A percentile compares a stretch with the other conserved stretches of the same genome.
Conservation (phyloP, 2,888 invertebrate species). For the Plebejus argus region DNA sequence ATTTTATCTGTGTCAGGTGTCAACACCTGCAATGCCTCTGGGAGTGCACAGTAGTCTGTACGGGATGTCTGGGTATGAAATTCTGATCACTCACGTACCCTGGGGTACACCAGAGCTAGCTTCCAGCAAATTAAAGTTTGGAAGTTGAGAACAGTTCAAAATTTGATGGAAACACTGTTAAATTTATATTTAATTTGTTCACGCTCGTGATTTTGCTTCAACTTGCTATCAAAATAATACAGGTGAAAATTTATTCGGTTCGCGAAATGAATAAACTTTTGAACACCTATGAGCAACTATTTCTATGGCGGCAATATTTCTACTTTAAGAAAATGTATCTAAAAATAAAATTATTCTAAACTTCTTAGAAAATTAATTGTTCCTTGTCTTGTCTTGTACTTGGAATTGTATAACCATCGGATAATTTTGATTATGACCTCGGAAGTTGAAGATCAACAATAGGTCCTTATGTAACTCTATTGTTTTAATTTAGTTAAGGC, state of each 20-base stretch:
- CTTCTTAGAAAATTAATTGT: too few species aligned
- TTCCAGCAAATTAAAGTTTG: constrained; percentile 7
- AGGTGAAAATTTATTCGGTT: too few species aligned
- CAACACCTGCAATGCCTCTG: neutral
- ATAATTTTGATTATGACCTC: neutral
- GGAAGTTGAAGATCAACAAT: neutral
- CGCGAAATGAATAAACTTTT: too few species aligned
- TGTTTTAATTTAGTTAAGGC: neutral
- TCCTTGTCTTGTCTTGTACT: too few species aligned
- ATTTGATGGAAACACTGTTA: neutral
- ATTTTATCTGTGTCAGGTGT: neutral
- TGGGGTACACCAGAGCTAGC: neutral
- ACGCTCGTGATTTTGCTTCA: neutral
- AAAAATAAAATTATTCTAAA: too few species aligned
- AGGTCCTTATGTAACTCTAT: neutral
- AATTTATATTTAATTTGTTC: neutral
- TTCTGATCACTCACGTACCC: constrained; percentile 1
- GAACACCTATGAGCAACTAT: too few species aligned
- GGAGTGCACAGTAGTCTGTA: neutral
- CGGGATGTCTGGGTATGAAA: constrained; percentile 18
- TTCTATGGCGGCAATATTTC: too few species aligned
- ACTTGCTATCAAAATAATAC: too few species aligned
- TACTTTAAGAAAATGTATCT: too few species aligned
- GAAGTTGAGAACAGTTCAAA: neutral
- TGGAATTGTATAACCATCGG: neutral